Percentiles rank a stretch among this genome's conserved stretches.
These are phyloP conservation scores for Aphrophora alni DNA, from an alignment of 2,888 invertebrate genomes.

Conservation along the genomic window DNA sequence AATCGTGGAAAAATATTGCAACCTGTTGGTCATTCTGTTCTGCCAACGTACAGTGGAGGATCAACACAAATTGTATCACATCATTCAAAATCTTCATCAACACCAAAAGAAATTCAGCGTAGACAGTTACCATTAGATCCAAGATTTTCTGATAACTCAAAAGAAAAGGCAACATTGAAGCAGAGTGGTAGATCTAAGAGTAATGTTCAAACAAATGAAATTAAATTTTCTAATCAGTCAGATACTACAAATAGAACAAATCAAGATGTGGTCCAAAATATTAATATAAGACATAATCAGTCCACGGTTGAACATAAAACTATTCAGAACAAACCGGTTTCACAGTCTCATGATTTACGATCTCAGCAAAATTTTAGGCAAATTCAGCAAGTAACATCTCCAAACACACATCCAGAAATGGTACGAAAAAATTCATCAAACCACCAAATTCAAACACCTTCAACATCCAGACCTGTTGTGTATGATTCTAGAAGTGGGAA, in stretches of 20 bases:
- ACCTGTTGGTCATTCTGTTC: not conserved
- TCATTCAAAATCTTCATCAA: not conserved
- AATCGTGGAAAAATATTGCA: conserved; percentile 6
- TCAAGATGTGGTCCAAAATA: not conserved
- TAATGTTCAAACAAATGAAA: not conserved
- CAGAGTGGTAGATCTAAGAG: not conserved
- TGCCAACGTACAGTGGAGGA: not conserved
- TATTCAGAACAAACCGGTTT: not conserved
- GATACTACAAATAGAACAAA: not conserved
- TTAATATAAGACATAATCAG: not conserved
- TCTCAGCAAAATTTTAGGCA: not conserved
- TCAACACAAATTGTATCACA: not conserved
- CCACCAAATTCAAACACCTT: not conserved
- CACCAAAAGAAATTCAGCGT: not conserved
- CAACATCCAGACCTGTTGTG: conserved; percentile 20
- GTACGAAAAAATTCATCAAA: not conserved
- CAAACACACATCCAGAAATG: not conserved
- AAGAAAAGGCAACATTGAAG: not conserved
- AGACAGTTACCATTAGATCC: not conserved
- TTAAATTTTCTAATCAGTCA: not conserved
- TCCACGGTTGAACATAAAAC: not conserved
- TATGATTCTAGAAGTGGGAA: conserved; percentile 24
- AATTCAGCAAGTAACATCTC: not conserved
- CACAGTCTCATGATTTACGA: not conserved
- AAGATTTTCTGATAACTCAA: not conserved